Conservation (phyloP, 92 coral and sea anemone species). For the Epizoanthus ramosus region DNA sequence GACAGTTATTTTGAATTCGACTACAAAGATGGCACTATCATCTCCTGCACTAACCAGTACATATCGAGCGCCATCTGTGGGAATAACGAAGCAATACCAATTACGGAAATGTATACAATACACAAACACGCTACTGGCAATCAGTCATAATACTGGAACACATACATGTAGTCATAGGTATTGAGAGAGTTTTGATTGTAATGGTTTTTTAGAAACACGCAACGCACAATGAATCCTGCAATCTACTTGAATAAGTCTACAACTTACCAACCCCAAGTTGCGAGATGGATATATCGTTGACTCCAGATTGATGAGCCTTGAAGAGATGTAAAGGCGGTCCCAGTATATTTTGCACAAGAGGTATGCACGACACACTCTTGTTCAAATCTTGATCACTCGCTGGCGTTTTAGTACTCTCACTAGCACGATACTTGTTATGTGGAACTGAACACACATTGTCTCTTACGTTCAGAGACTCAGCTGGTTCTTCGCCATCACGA, state of each 20-base stretch:
- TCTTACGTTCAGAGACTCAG: not conserved
- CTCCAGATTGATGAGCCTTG: slow-evolving; percentile 91
- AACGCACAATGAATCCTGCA: too few relatives aligned
- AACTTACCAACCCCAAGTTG: slow-evolving; percentile 23
- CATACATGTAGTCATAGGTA: too few relatives aligned
- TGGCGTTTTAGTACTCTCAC: not conserved
- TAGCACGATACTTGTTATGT: not conserved
- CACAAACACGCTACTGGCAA: too few relatives aligned
- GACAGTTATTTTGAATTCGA: slow-evolving; percentile 44
- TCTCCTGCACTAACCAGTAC: slow-evolving; percentile 92
- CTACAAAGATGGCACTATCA: slow-evolving; percentile 83
- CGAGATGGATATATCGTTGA: slow-evolving; percentile 69
- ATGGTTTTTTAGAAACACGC: too few relatives aligned
- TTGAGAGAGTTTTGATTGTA: too few relatives aligned
- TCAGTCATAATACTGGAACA: too few relatives aligned
- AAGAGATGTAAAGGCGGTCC: slow-evolving; percentile 63
- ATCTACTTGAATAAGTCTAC: too few relatives aligned
- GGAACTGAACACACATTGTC: not conserved
- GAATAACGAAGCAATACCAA: not conserved
- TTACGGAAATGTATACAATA: not conserved
- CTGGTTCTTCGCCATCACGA: not conserved
- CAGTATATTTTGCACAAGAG: slow-evolving; percentile 53
- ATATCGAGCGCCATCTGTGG: slow-evolving; percentile 58
- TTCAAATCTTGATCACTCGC: slow-evolving; percentile 9
- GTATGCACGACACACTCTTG: slow-evolving; percentile 62